These are phyloP conservation scores for Erinaceus europaeus DNA, from an alignment of 2,113 vertebrate genomes.

Conservation along the genomic window DNA sequence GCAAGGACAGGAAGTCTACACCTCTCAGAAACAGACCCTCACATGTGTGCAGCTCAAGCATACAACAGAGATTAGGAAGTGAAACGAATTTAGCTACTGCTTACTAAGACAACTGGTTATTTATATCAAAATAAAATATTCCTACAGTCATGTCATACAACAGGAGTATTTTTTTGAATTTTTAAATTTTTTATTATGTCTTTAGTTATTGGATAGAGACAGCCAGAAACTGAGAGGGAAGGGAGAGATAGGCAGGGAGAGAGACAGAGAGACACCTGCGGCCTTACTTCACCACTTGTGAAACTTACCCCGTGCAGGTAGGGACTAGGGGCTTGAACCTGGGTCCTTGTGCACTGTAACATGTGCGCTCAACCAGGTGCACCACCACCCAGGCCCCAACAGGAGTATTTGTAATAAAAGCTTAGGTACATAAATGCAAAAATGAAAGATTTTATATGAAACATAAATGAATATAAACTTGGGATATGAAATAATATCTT, in stretches of 20 bases:
- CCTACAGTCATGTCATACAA: not conserved
- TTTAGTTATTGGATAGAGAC: too few species aligned
- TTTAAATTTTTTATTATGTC: too few species aligned
- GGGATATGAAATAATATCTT: not conserved
- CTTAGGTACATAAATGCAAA: not conserved
- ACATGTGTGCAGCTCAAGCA: not conserved
- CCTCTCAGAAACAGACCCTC: not conserved
- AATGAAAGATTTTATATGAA: slow-evolving; percentile 22
- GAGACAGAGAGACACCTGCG: too few species aligned
- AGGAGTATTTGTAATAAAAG: too few species aligned
- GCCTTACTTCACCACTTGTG: too few species aligned
- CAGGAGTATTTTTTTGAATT: not conserved
- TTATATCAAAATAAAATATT: not conserved
- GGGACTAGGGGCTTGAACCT: too few species aligned
- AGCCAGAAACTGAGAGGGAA: too few species aligned
- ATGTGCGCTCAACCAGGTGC: too few species aligned
- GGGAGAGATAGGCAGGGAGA: too few species aligned
- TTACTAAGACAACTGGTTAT: not conserved
- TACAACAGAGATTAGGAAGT: not conserved
- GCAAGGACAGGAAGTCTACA: not conserved
- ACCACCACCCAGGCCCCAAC: too few species aligned
- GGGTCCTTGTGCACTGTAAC: too few species aligned
- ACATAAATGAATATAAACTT: not conserved
- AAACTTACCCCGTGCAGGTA: too few species aligned
- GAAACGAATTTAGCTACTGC: not conserved